A percentile compares a stretch with the other conserved stretches of the same genome.
phyloP scores from a whole-genome alignment of 2,113 vertebrate species.

The Circaetus cinerascens region DNA sequence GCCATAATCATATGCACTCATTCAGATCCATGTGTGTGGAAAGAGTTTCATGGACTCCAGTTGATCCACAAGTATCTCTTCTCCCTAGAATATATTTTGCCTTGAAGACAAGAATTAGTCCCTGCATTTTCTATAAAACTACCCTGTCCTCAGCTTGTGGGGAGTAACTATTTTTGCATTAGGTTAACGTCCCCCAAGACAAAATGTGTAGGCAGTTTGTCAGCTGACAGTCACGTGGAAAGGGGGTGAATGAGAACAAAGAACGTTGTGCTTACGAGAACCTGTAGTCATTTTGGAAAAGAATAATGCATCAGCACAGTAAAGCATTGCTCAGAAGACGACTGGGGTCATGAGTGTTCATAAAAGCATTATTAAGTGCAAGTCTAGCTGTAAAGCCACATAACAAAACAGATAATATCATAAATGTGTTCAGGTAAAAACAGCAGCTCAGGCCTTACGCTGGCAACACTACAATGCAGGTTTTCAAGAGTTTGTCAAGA shows the following conservation, averaged over 20 bases:
- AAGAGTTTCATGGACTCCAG: background rate
- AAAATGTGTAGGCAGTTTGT: background rate
- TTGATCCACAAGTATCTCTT: background rate
- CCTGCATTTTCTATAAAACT: background rate
- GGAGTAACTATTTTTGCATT: background rate
- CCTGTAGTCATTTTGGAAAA: background rate
- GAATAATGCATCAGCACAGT: background rate
- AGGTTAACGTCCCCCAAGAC: background rate
- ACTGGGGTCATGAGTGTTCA: background rate
- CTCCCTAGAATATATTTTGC: background rate
- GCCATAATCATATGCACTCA: background rate
- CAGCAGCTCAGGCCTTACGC: background rate
- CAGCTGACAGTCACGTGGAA: background rate
- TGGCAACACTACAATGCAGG: background rate
- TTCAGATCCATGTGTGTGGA: background rate
- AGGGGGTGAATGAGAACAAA: background rate
- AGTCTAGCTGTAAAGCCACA: background rate
- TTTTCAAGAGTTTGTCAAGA: background rate
- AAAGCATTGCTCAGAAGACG: background rate
- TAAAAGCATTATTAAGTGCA: background rate
- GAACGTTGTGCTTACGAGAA: background rate
- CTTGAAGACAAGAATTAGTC: background rate
- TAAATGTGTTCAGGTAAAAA: background rate
- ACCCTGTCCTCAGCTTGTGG: background rate
- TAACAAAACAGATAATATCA: background rate